phyloP scores from a whole-genome alignment of 1,140 invertebrate genomes.

The Venturia canescens region DNA sequence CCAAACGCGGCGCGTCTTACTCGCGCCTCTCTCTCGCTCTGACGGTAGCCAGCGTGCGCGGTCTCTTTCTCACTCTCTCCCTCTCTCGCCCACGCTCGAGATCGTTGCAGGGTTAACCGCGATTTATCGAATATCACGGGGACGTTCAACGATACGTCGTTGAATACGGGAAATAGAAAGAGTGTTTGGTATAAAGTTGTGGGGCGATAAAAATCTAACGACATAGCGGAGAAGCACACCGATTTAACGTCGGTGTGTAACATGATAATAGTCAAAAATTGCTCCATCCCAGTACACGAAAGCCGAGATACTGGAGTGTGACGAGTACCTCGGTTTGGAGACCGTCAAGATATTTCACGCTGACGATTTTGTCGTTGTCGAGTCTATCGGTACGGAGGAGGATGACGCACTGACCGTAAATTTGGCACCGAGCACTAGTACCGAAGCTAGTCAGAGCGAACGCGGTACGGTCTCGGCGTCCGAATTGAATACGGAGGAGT shows the following conservation, averaged over 20 bases:
- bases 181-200: background rate
- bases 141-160: background rate
- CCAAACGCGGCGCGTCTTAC: constrained; percentile 32
- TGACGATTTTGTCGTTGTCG: constrained; percentile 75
- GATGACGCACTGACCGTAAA: constrained; percentile 71
- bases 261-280: constrained; percentile 50
- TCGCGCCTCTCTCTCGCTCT: constrained; percentile 17
- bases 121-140: background rate
- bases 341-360: constrained; percentile 75
- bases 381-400: constrained; percentile 70
- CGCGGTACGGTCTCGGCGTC: constrained; percentile 49
- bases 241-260: constrained; percentile 33
- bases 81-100: background rate
- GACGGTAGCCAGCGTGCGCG: background rate
- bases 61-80: background rate
- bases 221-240: constrained; percentile 14
- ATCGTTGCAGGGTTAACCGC: constrained; percentile 6
- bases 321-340: constrained; percentile 74
- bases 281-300: constrained; percentile 42
- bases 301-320: constrained; percentile 75
- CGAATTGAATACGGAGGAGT: constrained; percentile 17
- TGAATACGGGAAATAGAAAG: background rate
- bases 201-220: background rate
- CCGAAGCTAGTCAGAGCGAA: constrained; percentile 65
- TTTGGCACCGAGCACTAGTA: constrained; percentile 64